These are phyloP conservation scores for Sakesphorus luctuosus DNA, from an alignment of 2,113 vertebrate species.

Conservation along the genomic window DNA sequence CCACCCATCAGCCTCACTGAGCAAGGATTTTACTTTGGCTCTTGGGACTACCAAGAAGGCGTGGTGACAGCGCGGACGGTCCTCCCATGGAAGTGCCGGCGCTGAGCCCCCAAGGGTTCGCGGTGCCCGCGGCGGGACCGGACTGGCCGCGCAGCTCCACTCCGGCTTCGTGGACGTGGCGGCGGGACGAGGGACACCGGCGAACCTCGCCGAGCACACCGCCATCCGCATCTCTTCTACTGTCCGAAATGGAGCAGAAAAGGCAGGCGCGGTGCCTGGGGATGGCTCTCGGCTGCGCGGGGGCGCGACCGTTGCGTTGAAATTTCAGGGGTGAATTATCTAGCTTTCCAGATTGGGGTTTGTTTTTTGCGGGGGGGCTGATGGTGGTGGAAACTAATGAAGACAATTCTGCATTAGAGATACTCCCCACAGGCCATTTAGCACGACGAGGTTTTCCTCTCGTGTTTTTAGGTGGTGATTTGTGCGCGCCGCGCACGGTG, in stretches of 20 bases:
- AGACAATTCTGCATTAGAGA: not conserved
- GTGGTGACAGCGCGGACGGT: not conserved
- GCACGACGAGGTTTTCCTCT: not conserved
- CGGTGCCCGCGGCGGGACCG: not conserved
- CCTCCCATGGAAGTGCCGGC: not conserved
- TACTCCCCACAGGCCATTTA: not conserved
- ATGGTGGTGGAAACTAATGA: not conserved
- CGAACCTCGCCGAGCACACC: too few species aligned
- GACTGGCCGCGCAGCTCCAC: not conserved
- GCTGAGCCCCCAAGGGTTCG: not conserved
- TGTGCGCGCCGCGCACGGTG: not conserved
- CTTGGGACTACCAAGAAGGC: not conserved
- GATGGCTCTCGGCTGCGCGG: not conserved
- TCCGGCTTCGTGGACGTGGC: too few species aligned
- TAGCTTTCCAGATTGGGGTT: not conserved
- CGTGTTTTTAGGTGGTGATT: not conserved
- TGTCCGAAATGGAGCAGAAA: not conserved
- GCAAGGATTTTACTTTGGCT: not conserved
- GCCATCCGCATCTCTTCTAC: not conserved
- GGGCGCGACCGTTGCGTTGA: not conserved
- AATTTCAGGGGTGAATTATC: not conserved
- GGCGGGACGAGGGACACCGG: not conserved
- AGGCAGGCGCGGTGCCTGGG: not conserved
- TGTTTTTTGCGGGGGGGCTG: not conserved
- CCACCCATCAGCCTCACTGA: not conserved